These are phyloP conservation scores for Hesperia comma DNA, from an alignment of 2,888 invertebrate species.

Conservation along the genomic window DNA sequence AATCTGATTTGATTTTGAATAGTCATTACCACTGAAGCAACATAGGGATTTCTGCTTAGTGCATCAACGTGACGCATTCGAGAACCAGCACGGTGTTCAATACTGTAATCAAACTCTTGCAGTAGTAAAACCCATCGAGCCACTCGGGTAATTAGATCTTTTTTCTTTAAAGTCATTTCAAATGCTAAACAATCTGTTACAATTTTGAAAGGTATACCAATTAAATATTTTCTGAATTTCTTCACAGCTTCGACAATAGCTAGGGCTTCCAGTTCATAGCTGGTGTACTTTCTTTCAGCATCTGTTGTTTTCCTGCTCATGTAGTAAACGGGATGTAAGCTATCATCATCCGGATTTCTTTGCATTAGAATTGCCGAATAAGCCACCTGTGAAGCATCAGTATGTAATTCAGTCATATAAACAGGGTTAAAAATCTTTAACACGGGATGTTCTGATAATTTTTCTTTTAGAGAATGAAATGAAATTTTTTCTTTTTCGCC, in stretches of 20 bases:
- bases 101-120: slow-evolving; percentile 35
- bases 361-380: slow-evolving; percentile 40
- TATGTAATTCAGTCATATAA: slow-evolving; percentile 33
- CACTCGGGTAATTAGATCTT: slow-evolving; percentile 20
- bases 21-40: slow-evolving; percentile 1
- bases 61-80: slow-evolving; percentile 42
- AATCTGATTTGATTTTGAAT: slow-evolving; percentile 12
- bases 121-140: slow-evolving; percentile 39
- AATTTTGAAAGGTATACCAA: slow-evolving; percentile 38
- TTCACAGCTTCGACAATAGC: slow-evolving; percentile 39
- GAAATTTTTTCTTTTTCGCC: slow-evolving; percentile 6
- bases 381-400: slow-evolving; percentile 37
- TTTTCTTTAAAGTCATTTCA: slow-evolving; percentile 36
- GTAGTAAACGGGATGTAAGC: slow-evolving; percentile 26
- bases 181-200: slow-evolving; percentile 40
- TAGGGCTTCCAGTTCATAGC: slow-evolving; percentile 38
- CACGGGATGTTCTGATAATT: slow-evolving; percentile 32
- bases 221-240: slow-evolving; percentile 37
- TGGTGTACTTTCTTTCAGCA: slow-evolving; percentile 10
- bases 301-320: slow-evolving; percentile 32
- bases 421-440: slow-evolving; percentile 15
- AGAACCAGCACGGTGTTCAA: slow-evolving; percentile 36
- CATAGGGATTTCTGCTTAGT: slow-evolving; percentile 37
- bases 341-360: background rate
- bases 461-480: slow-evolving; percentile 36